Base-by-base conservation (phyloP, 2,113 vertebrate genomes). In the Saccopteryx bilineata region DNA sequence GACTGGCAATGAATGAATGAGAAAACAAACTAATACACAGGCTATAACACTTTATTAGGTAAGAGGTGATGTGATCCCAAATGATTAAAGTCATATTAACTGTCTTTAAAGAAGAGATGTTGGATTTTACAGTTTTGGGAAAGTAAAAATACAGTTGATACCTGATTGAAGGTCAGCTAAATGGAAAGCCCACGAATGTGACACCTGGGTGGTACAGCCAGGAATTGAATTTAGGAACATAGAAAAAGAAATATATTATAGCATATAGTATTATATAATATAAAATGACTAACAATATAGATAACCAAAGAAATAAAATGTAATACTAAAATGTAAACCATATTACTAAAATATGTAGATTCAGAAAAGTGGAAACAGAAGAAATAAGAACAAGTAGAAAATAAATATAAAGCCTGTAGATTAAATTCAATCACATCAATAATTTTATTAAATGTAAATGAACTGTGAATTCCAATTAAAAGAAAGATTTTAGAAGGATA, bases 391-490 rank as follows among this genome's bases (percentile, higher is more conserved):
- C 17, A 81, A 79, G 71, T 0, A 80, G 28, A 39, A 84, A 46
- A 66, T 66, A 10, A 80, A 68, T 39, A 79, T 28, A 65, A 14
- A 76, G 3, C n/a, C 71, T 10, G 6, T 15, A 65, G 21, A 66
- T 72, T 91, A 75, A 95, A 78, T 31, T 13, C 60, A 92, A 72
- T 21, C 6, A 60, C 14, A 85, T 66, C 9, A 90, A 60, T 74
- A 76, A 82, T 72, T 71, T 71, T 23, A 63, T 19, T 66, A 90
- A 85, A 76, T 66, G 13, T 78, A 93, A 95, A 74, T 81, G 50
- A n/a, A 60, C 7, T 58, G 50, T 78, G 74, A 1, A 72, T 28
- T 31, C 18, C 4, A 81, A 86, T 81, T 50, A 75, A 95, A 75
- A 92, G 13, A 31, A 26, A 82, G 9, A 76, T 52, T 33, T 54